Evolutionary conservation across 2,113 vertebrate species (phyloP).

Genomic region (Dipodomys merriami): DNA sequence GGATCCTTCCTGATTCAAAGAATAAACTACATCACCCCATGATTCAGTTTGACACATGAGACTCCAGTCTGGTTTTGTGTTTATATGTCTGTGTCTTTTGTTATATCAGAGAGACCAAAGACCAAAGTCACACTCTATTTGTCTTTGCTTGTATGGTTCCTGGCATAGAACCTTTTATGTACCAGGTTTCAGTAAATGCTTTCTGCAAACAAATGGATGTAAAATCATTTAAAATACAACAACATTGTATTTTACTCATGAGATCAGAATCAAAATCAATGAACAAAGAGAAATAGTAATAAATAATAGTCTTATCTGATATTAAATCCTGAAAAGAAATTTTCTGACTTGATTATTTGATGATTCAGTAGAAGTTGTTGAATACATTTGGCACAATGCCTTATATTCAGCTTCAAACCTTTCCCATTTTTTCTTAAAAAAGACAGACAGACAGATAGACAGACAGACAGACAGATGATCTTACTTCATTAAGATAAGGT

Average conservation of each 20-base stretch:
- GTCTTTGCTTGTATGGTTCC: background rate
- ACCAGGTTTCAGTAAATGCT: constrained; percentile 13
- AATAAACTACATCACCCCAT: background rate
- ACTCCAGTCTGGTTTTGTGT: background rate
- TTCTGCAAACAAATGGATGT: background rate
- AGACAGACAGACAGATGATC: background rate
- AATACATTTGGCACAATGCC: background rate
- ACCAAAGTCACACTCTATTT: background rate
- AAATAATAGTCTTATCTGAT: background rate
- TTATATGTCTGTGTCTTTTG: background rate
- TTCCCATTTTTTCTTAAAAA: background rate
- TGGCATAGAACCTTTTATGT: background rate
- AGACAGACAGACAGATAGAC: no score
- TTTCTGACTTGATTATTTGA: background rate
- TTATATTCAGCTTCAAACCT: background rate
- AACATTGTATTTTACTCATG: constrained; percentile 10
- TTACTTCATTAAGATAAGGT: background rate
- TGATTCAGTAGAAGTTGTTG: background rate
- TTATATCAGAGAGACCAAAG: background rate
- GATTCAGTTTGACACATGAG: background rate
- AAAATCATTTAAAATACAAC: background rate
- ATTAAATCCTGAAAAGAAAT: background rate
- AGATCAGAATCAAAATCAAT: background rate
- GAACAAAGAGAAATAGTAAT: background rate
- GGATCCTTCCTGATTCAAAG: background rate